Evolutionary conservation across 2,797 vertebrate genomes (phyloP), one percentile per base, ranked within the genome.

Genomic region (Vireo griseus): DNA sequence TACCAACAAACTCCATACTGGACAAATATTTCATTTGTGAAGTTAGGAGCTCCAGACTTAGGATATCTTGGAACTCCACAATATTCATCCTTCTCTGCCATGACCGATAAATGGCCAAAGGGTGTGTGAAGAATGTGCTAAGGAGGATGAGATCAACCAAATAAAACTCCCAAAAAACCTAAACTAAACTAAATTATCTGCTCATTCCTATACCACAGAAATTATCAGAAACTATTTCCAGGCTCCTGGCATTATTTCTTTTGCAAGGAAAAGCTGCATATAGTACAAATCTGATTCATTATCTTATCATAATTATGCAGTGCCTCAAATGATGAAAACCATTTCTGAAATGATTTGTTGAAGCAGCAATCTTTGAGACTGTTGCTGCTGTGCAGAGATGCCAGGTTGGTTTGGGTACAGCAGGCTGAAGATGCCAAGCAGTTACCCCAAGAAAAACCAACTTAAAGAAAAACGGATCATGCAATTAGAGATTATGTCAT

Each of bases 291-390:
- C 57, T 39, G 20, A 20, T 61, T 85, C 33, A 61, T 69, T 89
- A 86, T 94, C 88, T 75, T 92, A 83, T 74, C 52, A 21, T 77
- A 93, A 94, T 86, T 78, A 74, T 47, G 48, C 68, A 52, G 61
- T 91, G 78, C 61, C 40, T 86, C 19, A 78, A 51, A 88, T 47
- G 45, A 85, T 44, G 67, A 86, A 95, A 95, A 69, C 26, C 18
- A 17, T 93, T 81, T 94, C 76, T 66, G 59, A 67, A 93, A 22
- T 52, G 29, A 76, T 84, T 78, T 93, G 65, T 80, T 94, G 44
- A 51, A 4, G 3, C 42, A 68, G 63, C 42, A 51, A 11, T 63
- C 54, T 55, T 58, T 55, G 29, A 72, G 63, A n/a, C 22, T 68
- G 57, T 63, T 76, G 44, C 67, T 17, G 20, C 37, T 50, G n/a